A percentile compares a stretch with the other conserved stretches of the same genome.
phyloP scores from a whole-genome alignment of 2,797 vertebrate species.

The Darevskia mixta region DNA sequence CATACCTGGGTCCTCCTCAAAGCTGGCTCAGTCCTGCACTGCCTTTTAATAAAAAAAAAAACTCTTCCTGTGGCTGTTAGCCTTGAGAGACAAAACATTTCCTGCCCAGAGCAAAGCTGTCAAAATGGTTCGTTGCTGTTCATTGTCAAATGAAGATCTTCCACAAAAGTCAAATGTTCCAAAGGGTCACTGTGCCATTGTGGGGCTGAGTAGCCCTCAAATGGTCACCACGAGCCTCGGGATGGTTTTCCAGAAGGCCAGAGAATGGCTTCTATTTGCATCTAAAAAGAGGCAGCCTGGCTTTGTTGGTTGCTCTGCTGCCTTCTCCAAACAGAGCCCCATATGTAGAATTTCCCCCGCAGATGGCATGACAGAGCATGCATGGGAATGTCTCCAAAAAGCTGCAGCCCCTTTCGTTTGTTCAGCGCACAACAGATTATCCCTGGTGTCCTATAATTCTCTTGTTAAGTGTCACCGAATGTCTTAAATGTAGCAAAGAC shows the following conservation, averaged over 20 bases:
- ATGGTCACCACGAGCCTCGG: slow-evolving; percentile 76
- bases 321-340: slow-evolving; percentile 66
- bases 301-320: slow-evolving; percentile 79
- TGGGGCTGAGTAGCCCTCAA: slow-evolving; percentile 66
- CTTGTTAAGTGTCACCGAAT: slow-evolving; percentile 66
- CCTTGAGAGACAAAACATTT: slow-evolving; percentile 68
- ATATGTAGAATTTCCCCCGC: slow-evolving; percentile 72
- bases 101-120: slow-evolving; percentile 81
- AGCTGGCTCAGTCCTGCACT: too few species aligned
- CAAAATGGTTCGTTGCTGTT: slow-evolving; percentile 79
- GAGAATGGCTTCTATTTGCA: slow-evolving; percentile 88
- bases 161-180: slow-evolving; percentile 77
- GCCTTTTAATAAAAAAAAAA: too few species aligned
- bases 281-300: slow-evolving; percentile 83
- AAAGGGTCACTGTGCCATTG: slow-evolving; percentile 53
- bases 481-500: slow-evolving; percentile 65
- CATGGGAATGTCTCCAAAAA: slow-evolving; percentile 74
- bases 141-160: slow-evolving; percentile 71
- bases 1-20: too few species aligned
- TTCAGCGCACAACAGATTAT: slow-evolving; percentile 68
- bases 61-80: too few species aligned
- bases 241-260: slow-evolving; percentile 82
- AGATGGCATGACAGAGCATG: slow-evolving; percentile 56
- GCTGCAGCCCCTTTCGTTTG: slow-evolving; percentile 67
- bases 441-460: slow-evolving; percentile 60